Evolutionary conservation across 2,113 vertebrate genomes (phyloP).

Genomic region (Micronycteris hirsuta): DNA sequence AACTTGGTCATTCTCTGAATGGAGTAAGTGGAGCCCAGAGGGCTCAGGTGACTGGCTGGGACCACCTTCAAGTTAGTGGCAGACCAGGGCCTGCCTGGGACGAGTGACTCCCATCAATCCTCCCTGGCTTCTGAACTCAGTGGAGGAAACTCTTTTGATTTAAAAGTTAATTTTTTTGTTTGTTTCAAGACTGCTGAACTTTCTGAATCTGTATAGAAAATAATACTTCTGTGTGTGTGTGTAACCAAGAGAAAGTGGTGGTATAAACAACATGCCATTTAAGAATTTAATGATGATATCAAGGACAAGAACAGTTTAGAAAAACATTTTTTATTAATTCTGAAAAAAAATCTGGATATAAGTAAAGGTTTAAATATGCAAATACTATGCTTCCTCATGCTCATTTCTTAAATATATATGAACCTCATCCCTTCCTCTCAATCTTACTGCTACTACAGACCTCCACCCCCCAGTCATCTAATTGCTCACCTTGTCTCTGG

Average conservation of each 20-base stretch:
- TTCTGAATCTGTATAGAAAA: neutral
- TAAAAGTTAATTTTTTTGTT: slow-evolving; percentile 21
- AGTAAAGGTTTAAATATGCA: neutral
- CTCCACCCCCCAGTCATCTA: neutral
- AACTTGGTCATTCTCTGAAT: neutral
- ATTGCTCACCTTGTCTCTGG: neutral
- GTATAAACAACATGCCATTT: neutral
- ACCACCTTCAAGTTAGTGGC: neutral
- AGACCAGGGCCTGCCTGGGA: neutral
- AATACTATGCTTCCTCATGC: neutral
- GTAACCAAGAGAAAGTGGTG: neutral
- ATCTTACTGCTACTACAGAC: neutral
- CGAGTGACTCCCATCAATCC: neutral
- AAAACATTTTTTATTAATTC: neutral
- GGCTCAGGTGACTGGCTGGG: neutral
- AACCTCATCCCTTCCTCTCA: neutral
- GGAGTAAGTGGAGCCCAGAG: neutral
- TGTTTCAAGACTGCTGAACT: neutral
- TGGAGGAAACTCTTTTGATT: slow-evolving; percentile 22
- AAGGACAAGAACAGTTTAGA: neutral
- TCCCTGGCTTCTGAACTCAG: slow-evolving; percentile 9
- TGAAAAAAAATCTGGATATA: neutral
- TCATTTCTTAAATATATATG: neutral
- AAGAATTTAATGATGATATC: neutral
- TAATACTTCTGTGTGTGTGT: neutral